phyloP scores from a whole-genome alignment of 2,888 invertebrate species.

The Amiota minor region DNA sequence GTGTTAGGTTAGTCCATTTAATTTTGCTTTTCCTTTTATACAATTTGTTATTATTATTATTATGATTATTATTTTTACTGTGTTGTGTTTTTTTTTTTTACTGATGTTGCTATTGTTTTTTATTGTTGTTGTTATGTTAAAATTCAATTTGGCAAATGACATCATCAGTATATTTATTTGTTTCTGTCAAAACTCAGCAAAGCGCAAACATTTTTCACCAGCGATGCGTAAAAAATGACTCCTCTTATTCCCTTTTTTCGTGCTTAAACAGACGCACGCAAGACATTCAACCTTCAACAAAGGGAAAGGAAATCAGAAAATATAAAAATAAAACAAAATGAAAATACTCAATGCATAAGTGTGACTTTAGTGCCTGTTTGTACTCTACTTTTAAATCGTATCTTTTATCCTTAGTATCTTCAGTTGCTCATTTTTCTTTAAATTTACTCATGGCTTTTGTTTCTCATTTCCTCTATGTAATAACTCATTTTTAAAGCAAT shows the following conservation, averaged over 20 bases:
- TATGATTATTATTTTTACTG: background rate
- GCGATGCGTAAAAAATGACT: slow-evolving; percentile 15
- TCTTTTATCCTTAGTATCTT: background rate
- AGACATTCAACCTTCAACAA: no score
- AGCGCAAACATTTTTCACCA: slow-evolving; percentile 3
- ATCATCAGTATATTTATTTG: slow-evolving; percentile 58
- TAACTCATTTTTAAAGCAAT: slow-evolving; percentile 66
- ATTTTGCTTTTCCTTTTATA: background rate
- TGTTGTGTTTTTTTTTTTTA: background rate
- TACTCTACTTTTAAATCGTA: background rate
- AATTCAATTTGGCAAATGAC: slow-evolving; percentile 59
- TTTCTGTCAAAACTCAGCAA: slow-evolving; percentile 47
- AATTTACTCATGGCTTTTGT: slow-evolving; percentile 40
- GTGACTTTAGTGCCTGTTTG: background rate
- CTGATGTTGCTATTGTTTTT: background rate
- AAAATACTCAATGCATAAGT: no score
- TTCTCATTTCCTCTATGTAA: slow-evolving; percentile 53
- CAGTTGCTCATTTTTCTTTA: background rate
- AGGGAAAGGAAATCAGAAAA: no score
- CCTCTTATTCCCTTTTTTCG: background rate
- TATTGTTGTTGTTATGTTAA: slow-evolving; percentile 35
- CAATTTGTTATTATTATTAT: background rate
- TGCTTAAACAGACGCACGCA: no score
- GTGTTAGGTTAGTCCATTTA: no score
- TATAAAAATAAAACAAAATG: no score